Conservation (phyloP, 1,140 invertebrate genomes). For the Papilio dardanus region DNA sequence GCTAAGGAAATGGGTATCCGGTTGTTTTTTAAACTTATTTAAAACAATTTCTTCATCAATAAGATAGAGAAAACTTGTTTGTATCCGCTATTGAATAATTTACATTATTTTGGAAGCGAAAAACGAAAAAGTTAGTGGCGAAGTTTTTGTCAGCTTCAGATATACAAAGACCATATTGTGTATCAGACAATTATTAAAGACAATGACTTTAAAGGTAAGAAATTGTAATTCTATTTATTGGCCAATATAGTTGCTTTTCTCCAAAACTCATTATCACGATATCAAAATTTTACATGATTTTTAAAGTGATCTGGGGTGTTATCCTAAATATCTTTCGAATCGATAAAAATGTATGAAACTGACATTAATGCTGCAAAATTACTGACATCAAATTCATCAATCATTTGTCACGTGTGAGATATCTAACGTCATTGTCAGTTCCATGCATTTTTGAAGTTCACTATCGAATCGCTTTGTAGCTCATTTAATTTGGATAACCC, state of each 20-base stretch:
- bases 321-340: too few species aligned
- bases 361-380: too few species aligned
- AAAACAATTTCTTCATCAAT: neutral
- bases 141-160: neutral
- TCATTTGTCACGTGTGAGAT: too few species aligned
- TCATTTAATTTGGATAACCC: too few species aligned
- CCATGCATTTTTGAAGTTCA: too few species aligned
- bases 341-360: too few species aligned
- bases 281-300: too few species aligned
- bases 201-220: neutral
- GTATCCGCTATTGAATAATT: neutral
- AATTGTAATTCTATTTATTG: neutral
- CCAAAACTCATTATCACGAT: too few species aligned
- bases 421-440: too few species aligned
- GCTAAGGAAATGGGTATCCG: neutral
- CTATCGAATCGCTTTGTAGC: too few species aligned
- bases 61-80: neutral
- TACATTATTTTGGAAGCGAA: neutral
- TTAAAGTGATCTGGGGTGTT: too few species aligned
- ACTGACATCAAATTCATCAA: too few species aligned
- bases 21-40: neutral
- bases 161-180: neutral
- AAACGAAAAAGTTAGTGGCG: neutral
- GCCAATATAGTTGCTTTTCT: neutral
- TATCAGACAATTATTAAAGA: neutral